Percentiles rank a stretch among this genome's conserved stretches.
These are phyloP conservation scores for Okamejei kenojei DNA, from an alignment of 2,797 vertebrate genomes.

Conservation along the genomic window DNA sequence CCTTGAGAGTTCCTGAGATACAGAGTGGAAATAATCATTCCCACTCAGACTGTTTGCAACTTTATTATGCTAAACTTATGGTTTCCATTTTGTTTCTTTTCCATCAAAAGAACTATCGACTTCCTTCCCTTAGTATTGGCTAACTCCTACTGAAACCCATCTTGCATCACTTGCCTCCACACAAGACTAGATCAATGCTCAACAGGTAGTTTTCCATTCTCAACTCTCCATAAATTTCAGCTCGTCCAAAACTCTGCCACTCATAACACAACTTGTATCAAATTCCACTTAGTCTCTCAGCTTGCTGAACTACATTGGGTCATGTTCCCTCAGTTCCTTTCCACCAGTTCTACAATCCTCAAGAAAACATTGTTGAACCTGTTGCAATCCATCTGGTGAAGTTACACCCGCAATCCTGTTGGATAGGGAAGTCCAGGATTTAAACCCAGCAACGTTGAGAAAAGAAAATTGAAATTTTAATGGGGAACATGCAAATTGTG, in stretches of 20 bases:
- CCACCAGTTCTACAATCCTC: no score
- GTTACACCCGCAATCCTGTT: no score
- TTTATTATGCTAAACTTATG: not conserved
- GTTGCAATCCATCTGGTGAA: no score
- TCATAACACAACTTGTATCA: not conserved
- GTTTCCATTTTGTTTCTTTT: not conserved
- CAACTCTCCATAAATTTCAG: not conserved
- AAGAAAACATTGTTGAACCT: no score
- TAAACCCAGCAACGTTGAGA: no score
- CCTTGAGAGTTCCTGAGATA: not conserved
- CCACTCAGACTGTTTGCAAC: not conserved
- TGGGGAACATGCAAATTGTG: no score
- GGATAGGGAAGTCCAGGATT: no score
- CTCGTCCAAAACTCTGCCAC: not conserved
- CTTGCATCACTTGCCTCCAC: not conserved
- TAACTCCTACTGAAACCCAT: not conserved
- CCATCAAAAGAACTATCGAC: not conserved
- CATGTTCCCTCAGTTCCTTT: no score
- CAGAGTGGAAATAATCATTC: not conserved
- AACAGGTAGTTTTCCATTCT: not conserved
- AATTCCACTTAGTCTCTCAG: no score
- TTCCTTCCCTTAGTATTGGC: not conserved
- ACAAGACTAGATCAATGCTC: not conserved
- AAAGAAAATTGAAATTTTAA: no score
- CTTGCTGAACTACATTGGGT: no score